These are phyloP conservation scores for Synergus gifuensis DNA, from an alignment of 2,888 invertebrate genomes.

Conservation along the genomic window DNA sequence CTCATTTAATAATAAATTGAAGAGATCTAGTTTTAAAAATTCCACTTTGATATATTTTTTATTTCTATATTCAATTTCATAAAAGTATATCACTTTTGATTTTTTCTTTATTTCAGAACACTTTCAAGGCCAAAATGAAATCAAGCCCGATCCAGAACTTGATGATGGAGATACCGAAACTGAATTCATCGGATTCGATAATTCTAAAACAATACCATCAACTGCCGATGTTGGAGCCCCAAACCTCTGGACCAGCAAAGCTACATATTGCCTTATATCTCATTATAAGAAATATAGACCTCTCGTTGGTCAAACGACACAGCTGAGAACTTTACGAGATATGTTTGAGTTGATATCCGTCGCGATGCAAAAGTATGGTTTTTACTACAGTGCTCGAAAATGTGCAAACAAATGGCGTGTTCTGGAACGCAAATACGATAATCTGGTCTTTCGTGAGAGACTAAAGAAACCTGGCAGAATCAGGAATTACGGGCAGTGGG, in stretches of 20 bases:
- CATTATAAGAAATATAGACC: conserved; percentile 70
- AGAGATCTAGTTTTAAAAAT: too few species aligned
- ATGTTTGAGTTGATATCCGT: conserved; percentile 73
- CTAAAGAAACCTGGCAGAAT: conserved; percentile 72
- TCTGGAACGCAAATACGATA: conserved; percentile 72
- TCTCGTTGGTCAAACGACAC: conserved; percentile 68
- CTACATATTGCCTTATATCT: conserved; percentile 69
- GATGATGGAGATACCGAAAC: conserved; percentile 62
- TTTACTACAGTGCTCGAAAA: conserved; percentile 70
- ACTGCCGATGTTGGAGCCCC: conserved; percentile 59
- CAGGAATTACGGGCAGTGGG: conserved; percentile 72
- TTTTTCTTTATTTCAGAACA: conserved; percentile 48
- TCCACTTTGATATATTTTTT: too few species aligned
- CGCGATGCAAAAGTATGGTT: conserved; percentile 70
- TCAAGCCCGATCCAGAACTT: conserved; percentile 64
- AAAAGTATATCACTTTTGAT: background rate
- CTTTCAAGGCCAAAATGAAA: conserved; percentile 57
- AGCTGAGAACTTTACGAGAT: conserved; percentile 68
- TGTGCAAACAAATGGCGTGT: conserved; percentile 75
- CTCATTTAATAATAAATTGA: too few species aligned
- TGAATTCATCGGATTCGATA: conserved; percentile 56
- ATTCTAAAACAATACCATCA: conserved; percentile 50
- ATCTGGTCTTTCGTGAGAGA: conserved; percentile 68
- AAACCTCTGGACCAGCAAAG: conserved; percentile 71
- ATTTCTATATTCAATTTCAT: too few species aligned